Evolutionary conservation across 2,797 vertebrate genomes (phyloP), one percentile per base, ranked within the genome.

Genomic region (Calcarius lapponicus): DNA sequence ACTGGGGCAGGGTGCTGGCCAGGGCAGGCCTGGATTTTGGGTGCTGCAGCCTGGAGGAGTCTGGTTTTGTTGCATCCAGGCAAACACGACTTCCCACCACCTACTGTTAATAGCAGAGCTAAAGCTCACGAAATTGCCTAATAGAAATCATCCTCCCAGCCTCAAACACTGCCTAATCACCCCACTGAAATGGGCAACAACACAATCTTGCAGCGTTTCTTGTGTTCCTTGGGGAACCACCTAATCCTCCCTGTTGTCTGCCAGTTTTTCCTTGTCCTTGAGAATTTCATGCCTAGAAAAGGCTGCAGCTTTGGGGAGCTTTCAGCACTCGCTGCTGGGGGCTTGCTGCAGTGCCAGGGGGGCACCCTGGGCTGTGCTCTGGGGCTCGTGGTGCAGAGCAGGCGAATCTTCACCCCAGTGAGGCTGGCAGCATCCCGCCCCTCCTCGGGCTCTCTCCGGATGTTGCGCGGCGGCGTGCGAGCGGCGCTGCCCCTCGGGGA

Each of bases 241-340:
- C 86, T 96, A 93, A 96, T 93, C 90, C 92, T 94, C 82, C 88
- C 53, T 8, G 64, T 48, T 86, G 88, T 65, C 90, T 95, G 92
- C 71, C 56, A 45, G 76, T 84, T 96, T 90, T 90, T 5, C 38
- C 95, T 92, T 7, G 66, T 96, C 95, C 95, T 96, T 94, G 92
- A 93, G 88, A 93, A 76, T 95, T 94, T 56, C 45, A 4, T 1
- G 0, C 75, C 29, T 9, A 43, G 73, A 43, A 58, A 56, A 76
- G 43, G 48, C 72, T 62, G 2, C 10, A 11, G 92, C 45, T 71
- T 86, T 19, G 0, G 0, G 50, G 82, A 54, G 34, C 66, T 64
- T 1, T 1, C 90, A 65, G 67, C 51, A 2, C 60, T 76, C 0
- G 0, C 79, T 74, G 61, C 48, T 21, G 54, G 82, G 2, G 5